Evolutionary conservation across 2,888 invertebrate species (phyloP), one percentile per base, ranked within the genome.

Genomic region (Thumatha senex): DNA sequence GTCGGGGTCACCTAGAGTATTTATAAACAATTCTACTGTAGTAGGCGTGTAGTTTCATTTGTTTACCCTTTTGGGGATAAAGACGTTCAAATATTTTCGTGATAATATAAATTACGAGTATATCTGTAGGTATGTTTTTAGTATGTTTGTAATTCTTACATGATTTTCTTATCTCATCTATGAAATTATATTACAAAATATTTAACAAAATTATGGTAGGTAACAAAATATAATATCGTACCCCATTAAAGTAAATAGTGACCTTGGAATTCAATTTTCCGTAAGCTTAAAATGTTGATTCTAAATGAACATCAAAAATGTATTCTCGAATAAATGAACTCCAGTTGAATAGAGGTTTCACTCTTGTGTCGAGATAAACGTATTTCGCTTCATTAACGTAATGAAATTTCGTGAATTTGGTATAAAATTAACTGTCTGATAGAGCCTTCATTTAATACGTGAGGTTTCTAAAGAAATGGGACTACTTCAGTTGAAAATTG

Each of bases 371-470:
- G 71, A 78, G 73, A 78, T 80, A 82, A 81, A 79, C 76, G 78
- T 71, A 77, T 78, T 81, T 80, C 64, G 74, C 74, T 82, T 80
- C 79, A 85, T 86, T 86, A 86, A 67, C 66, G 76, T 85, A 87
- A 89, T 88, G 79, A 87, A 88, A 86, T 88, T 86, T 81, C 63
- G 70, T 69, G 70, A 81, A 86, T 82, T 84, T 76, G 56, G 73
- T 72, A 76, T 74, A 72, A 84, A 86, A 86, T 87, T 85, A 86
- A 82, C 80, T 78, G 78, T 66, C 73, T 78, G 68, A 76, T 78
- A 78, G 74, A 73, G 52, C 74, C 73, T 78, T 74, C 73, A 79
- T 74, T 68, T 82, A 81, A 80, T 80, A 82, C 76, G 67, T 73
- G 72, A 67, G 71, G 74, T 72, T 80, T 76, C 68, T 70, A 82